phyloP scores from a whole-genome alignment of 2,797 vertebrate species.

The Chromobotia macracanthus region DNA sequence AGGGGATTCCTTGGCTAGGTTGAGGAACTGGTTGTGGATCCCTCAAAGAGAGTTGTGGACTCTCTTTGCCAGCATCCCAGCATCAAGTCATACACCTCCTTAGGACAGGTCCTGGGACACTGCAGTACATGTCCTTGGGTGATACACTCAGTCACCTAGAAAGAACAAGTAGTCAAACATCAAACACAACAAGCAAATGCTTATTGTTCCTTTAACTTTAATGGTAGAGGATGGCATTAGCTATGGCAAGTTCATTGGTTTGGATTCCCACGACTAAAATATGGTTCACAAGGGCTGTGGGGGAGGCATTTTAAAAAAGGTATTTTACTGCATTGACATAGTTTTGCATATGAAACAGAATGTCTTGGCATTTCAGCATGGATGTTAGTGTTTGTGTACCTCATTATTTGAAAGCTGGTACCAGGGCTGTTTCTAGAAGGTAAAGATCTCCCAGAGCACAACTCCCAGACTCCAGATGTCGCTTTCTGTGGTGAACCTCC shows the following conservation, averaged over 20 bases:
- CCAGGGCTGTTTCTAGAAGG: constrained; percentile 98
- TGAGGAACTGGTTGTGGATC: constrained; percentile 93
- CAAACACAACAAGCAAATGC: neutral
- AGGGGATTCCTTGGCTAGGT: constrained; percentile 96
- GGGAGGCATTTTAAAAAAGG: neutral
- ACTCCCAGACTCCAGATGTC: constrained; percentile 99
- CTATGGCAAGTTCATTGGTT: neutral
- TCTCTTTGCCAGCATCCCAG: constrained; percentile 90
- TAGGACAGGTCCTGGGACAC: constrained; percentile 93
- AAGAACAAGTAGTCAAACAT: constrained; percentile 8
- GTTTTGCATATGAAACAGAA: neutral
- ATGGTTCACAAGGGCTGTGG: neutral
- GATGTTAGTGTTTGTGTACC: constrained; percentile 72
- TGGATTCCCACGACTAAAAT: neutral
- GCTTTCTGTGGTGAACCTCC: constrained; percentile 98
- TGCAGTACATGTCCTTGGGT: constrained; percentile 97
- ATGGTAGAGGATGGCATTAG: too few species aligned
- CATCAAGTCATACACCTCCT: constrained; percentile 93
- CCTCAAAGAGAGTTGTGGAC: constrained; percentile 94
- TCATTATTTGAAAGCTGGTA: constrained; percentile 99
- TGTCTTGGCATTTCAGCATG: neutral
- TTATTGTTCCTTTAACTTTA: neutral
- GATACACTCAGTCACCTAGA: constrained; percentile 98
- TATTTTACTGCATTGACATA: neutral
- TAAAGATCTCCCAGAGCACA: constrained; percentile 99